phyloP scores from a whole-genome alignment of 2,113 vertebrate species.

The Halichoerus grypus region DNA sequence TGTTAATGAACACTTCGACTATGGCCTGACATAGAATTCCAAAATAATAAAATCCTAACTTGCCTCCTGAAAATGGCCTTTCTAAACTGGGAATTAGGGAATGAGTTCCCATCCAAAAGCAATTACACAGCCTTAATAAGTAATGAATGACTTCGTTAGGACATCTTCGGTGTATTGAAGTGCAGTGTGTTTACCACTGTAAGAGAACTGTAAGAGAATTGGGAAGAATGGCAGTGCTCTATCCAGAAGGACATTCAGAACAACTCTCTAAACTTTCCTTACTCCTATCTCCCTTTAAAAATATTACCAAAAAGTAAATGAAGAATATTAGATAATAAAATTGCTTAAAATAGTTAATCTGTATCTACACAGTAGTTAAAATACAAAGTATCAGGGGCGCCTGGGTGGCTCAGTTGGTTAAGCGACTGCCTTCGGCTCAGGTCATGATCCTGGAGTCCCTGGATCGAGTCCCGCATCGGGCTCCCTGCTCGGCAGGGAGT shows the following conservation, averaged over 20 bases:
- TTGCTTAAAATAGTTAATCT: conserved; percentile 57
- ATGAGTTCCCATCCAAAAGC: conserved; percentile 56
- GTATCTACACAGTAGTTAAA: conserved; percentile 49
- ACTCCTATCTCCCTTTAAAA: conserved; percentile 31
- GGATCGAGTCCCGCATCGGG: too few relatives aligned
- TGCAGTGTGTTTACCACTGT: not conserved
- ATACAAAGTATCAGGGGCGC: conserved; percentile 20
- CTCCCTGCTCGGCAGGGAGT: too few relatives aligned
- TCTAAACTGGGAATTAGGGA: conserved; percentile 59
- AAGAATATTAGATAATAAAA: conserved; percentile 52
- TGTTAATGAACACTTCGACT: conserved; percentile 63
- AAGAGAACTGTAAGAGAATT: not conserved
- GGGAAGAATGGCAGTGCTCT: not conserved
- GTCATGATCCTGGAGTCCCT: too few relatives aligned
- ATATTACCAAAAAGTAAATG: conserved; percentile 24
- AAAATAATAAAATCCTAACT: conserved; percentile 68
- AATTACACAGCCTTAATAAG: conserved; percentile 64
- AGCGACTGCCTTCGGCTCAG: too few relatives aligned
- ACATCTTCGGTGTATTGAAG: not conserved
- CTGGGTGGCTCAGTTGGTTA: too few relatives aligned
- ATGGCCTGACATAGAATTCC: conserved; percentile 41
- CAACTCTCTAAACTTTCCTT: conserved; percentile 19
- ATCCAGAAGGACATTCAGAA: conserved; percentile 40
- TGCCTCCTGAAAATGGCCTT: conserved; percentile 59
- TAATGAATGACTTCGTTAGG: conserved; percentile 48